Base-by-base conservation (phyloP, 2,797 vertebrate species). In the Cuculus canorus region DNA sequence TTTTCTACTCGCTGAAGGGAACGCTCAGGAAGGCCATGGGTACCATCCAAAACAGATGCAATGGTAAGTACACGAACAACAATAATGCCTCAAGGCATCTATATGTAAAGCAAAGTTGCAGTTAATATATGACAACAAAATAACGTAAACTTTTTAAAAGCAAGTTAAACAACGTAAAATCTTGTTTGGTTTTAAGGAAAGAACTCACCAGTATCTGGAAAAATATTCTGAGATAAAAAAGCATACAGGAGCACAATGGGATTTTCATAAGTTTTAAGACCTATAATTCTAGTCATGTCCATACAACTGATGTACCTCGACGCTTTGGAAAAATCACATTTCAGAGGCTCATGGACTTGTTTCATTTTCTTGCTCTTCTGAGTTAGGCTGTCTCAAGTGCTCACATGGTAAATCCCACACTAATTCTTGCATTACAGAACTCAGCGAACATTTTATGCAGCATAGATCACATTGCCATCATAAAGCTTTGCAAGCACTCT, bases 181-280 rank as follows among this genome's bases (percentile, higher is more conserved):
- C 4, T 78, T 43, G 6, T 27, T 79, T 35, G 8, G 8, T 76
- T 87, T 93, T 27, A 82, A 77, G 32, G 39, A 63, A 80, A 66
- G 48, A 80, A 64, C 17, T 66, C 0, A 0, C 10, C 21, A 56
- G 43, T 53, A 41, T 16, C 80, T 11, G 1, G 27, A 63, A 87
- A 37, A 73, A 63, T 32, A 60, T 17, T 47, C 30, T 39, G 17
- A 12, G 7, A 66, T 23, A 57, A 85, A 95, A 91, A 32, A 0
- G 0, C 0, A 0, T 17, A 28, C 7, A 64, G 25, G 7, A 91
- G 82, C 1, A 0, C 15, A 80, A n/a, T 17, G 11, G 9, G 24
- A 66, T 89, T 86, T 90, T 93, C 2, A 1, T 12, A 89, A 80
- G 33, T 54, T 65, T 87, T 85, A 47, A 64, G 32, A 54, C 33